Evolutionary conservation across 2,113 vertebrate genomes (phyloP).

Genomic region (Geococcyx californianus): DNA sequence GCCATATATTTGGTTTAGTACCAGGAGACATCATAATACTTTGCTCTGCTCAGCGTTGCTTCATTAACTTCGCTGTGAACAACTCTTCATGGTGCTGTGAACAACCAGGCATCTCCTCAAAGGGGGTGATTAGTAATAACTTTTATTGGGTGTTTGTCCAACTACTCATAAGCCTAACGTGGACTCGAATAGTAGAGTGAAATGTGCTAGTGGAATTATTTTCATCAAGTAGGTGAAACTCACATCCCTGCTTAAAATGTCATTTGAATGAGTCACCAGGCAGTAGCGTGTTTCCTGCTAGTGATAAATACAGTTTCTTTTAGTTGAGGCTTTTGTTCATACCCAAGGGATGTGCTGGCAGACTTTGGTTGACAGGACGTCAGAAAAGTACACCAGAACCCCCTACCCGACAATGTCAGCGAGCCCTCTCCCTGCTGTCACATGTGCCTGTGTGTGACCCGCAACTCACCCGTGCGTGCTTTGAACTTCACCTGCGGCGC

Average conservation of each 20-base stretch:
- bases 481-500: not conserved
- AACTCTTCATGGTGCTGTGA: not conserved
- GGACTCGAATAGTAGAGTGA: not conserved
- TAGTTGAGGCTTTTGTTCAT: not conserved
- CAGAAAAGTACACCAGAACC: not conserved
- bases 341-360: not conserved
- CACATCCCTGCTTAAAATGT: not conserved
- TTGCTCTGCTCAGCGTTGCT: not conserved
- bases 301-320: not conserved
- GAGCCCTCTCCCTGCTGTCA: not conserved
- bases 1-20: not conserved
- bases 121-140: not conserved
- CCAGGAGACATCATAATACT: not conserved
- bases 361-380: slow-evolving; percentile 3
- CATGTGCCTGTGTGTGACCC: not conserved
- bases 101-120: not conserved
- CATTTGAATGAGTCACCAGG: not conserved
- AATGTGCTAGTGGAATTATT: not conserved
- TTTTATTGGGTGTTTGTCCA: not conserved
- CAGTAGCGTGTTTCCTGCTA: not conserved
- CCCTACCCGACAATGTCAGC: not conserved
- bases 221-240: not conserved
- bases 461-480: not conserved
- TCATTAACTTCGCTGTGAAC: not conserved
- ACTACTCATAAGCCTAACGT: not conserved